These are phyloP conservation scores for Bibio marci DNA, from an alignment of 2,888 invertebrate species.

Conservation along the genomic window DNA sequence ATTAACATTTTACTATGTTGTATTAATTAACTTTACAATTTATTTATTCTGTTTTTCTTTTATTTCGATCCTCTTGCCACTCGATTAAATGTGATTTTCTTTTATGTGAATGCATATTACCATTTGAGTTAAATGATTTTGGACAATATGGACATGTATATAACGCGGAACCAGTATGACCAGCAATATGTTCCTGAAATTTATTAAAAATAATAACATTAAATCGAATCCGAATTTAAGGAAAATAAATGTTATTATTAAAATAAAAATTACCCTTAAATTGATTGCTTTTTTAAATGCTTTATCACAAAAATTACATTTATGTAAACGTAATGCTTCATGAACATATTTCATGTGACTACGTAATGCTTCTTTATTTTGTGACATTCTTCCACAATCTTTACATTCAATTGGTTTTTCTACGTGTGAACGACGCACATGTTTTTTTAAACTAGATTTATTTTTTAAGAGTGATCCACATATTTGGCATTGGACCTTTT, in stretches of 20 bases:
- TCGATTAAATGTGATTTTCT: conserved; percentile 25
- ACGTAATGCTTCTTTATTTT: conserved; percentile 12
- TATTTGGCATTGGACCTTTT: conserved; percentile 18
- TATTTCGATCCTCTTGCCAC: no score
- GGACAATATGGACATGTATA: conserved; percentile 27
- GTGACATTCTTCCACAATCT: conserved; percentile 12
- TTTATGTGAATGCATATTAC: conserved; percentile 27
- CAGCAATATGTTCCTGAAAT: conserved; percentile 27
- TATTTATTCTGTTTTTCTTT: no score
- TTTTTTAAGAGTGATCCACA: conserved; percentile 19
- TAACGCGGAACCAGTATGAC: conserved; percentile 25
- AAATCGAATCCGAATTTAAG: no score
- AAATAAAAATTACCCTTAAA: no score
- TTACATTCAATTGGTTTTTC: no score
- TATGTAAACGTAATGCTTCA: background rate
- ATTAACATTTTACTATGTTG: no score
- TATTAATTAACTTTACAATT: no score
- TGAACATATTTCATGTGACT: conserved; percentile 15
- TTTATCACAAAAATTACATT: conserved; percentile 1
- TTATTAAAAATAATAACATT: no score
- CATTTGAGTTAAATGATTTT: conserved; percentile 28
- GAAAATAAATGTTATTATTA: no score
- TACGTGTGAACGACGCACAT: conserved; percentile 11
- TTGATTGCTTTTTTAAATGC: conserved; percentile 10
- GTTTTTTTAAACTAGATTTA: conserved; percentile 12